Conservation (phyloP, 2,888 invertebrate species). For the Drosophila buzzatii region DNA sequence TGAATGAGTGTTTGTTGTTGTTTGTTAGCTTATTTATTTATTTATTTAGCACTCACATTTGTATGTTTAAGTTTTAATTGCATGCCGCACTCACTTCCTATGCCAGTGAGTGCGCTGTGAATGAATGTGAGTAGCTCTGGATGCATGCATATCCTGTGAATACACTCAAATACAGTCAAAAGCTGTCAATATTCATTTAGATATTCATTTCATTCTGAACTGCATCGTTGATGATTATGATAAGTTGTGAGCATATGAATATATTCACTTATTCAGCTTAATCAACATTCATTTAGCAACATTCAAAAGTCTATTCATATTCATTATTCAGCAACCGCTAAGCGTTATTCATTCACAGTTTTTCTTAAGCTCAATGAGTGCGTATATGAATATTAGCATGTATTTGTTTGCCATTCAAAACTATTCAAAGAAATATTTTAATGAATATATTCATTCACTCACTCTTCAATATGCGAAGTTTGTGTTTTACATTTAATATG, state of each 20-base stretch:
- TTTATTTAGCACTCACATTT: conserved; percentile 10
- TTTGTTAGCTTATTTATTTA: not conserved
- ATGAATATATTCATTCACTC: not conserved
- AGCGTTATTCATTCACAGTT: not conserved
- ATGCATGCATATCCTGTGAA: not conserved
- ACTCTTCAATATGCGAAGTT: not conserved
- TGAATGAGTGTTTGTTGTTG: conserved; percentile 21
- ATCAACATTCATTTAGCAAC: not conserved
- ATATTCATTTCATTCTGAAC: not conserved
- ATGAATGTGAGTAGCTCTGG: not conserved
- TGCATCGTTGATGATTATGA: not conserved
- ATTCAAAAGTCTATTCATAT: not conserved
- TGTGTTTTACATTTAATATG: not conserved
- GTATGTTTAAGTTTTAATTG: conserved; percentile 8
- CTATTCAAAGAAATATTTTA: not conserved
- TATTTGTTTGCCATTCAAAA: not conserved
- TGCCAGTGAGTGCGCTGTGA: not conserved
- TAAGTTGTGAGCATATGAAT: not conserved
- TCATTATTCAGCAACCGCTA: not conserved
- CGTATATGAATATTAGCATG: too few species aligned
- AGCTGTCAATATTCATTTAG: too few species aligned
- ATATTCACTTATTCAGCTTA: not conserved
- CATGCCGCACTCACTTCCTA: not conserved
- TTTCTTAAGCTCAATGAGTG: too few species aligned
- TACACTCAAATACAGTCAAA: not conserved